These are phyloP conservation scores for Vanacampus margaritifer DNA, from an alignment of 2,113 vertebrate genomes.

Conservation along the genomic window DNA sequence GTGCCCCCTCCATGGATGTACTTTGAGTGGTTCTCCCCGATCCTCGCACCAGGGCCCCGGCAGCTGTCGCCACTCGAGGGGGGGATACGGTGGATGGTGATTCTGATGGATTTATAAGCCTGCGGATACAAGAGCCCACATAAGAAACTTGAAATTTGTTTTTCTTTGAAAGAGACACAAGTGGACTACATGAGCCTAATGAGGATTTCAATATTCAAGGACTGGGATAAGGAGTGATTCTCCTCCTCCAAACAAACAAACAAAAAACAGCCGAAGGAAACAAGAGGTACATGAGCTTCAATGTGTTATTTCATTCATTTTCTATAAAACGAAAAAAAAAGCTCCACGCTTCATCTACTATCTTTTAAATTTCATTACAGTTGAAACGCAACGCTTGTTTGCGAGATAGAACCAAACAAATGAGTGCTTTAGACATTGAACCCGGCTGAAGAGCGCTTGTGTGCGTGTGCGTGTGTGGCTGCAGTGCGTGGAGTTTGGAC, in stretches of 20 bases:
- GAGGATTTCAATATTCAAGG: constrained; percentile 43
- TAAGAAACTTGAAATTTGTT: background rate
- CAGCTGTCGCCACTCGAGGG: constrained; percentile 47
- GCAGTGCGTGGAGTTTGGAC: constrained; percentile 28
- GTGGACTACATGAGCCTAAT: constrained; percentile 37
- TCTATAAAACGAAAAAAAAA: background rate
- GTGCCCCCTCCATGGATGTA: constrained; percentile 5
- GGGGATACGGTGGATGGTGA: background rate
- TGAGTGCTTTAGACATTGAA: constrained; percentile 31
- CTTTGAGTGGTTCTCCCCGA: background rate
- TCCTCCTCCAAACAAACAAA: background rate
- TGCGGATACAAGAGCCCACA: constrained; percentile 17
- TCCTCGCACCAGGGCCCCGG: constrained; percentile 22
- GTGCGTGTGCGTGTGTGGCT: background rate
- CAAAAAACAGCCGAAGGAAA: background rate
- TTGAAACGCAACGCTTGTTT: background rate
- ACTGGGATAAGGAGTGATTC: constrained; percentile 47
- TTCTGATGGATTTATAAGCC: constrained; percentile 65
- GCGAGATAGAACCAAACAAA: background rate
- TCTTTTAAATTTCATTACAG: background rate
- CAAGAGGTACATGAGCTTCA: constrained; percentile 40
- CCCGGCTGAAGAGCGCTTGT: constrained; percentile 4
- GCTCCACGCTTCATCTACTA: background rate
- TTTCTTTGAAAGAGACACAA: constrained; percentile 2
- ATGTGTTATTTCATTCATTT: constrained; percentile 34